Conservation (phyloP, 1,140 invertebrate species). For the Zaprionus camerounensis region DNA sequence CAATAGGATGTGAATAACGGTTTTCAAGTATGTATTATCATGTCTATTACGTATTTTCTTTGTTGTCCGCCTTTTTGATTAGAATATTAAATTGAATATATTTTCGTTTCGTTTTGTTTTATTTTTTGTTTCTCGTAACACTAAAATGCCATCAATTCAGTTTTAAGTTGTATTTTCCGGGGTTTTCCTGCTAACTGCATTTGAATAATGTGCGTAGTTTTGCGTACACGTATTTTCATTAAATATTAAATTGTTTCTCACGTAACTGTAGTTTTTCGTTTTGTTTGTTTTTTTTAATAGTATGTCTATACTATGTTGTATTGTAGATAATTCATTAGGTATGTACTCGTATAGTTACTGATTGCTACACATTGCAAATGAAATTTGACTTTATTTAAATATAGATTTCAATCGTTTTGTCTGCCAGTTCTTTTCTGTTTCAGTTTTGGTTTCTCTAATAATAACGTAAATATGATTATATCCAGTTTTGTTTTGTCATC, state of each 20-base stretch:
- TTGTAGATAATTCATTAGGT: slow-evolving; percentile 61
- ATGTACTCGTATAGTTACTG: slow-evolving; percentile 63
- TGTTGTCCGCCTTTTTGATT: slow-evolving; percentile 47
- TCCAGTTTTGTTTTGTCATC: slow-evolving; percentile 5
- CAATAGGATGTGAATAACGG: slow-evolving; percentile 3
- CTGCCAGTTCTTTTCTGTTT: background rate
- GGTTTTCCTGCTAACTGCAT: slow-evolving; percentile 34
- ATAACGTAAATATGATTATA: slow-evolving; percentile 26
- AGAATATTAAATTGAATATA: slow-evolving; percentile 59
- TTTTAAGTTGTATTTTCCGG: slow-evolving; percentile 62
- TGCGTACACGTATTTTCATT: slow-evolving; percentile 46
- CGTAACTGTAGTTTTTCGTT: slow-evolving; percentile 43
- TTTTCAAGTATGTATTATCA: slow-evolving; percentile 4
- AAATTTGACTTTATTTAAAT: slow-evolving; percentile 52
- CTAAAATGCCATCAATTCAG: slow-evolving; percentile 80
- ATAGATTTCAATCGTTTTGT: background rate
- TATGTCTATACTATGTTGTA: slow-evolving; percentile 56
- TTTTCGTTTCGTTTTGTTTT: slow-evolving; percentile 26
- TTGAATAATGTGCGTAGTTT: slow-evolving; percentile 69
- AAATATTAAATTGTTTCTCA: slow-evolving; percentile 38
- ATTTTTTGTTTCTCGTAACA: slow-evolving; percentile 47
- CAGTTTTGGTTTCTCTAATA: slow-evolving; percentile 25
- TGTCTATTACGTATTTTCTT: slow-evolving; percentile 64
- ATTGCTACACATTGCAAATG: slow-evolving; percentile 78
- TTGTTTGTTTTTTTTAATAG: slow-evolving; percentile 25